These are phyloP conservation scores for Proterorhinus semilunaris DNA, from an alignment of 2,113 vertebrate species.

Conservation along the genomic window DNA sequence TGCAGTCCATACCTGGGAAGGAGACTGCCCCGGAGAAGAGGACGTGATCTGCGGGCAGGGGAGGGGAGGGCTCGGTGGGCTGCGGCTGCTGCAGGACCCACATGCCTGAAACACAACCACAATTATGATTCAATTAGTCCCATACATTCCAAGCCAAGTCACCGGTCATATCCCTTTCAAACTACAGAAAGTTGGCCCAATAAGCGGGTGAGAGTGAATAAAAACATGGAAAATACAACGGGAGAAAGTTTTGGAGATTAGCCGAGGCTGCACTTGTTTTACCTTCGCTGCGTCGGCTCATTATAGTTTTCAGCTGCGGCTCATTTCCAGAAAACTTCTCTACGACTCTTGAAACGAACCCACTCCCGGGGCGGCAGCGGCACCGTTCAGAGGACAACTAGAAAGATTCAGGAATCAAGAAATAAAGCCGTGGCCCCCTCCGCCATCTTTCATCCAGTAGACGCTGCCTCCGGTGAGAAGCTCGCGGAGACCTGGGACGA, in stretches of 20 bases:
- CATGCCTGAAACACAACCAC: constrained; percentile 41
- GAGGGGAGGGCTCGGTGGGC: constrained; percentile 9
- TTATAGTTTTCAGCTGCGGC: not conserved
- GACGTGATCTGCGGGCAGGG: constrained; percentile 69
- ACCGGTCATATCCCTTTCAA: constrained; percentile 5
- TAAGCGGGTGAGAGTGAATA: not conserved
- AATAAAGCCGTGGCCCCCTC: constrained; percentile 9
- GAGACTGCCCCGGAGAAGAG: constrained; percentile 69
- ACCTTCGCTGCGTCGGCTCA: constrained; percentile 19
- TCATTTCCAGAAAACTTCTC: not conserved
- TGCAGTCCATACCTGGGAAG: constrained; percentile 66
- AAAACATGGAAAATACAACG: not conserved
- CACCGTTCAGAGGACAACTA: not conserved
- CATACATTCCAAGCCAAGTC: not conserved
- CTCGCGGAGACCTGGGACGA: not conserved
- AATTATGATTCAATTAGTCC: not conserved
- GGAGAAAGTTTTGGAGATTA: not conserved
- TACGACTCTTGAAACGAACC: not conserved
- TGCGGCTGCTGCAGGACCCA: constrained; percentile 7
- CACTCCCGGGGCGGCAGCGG: not conserved
- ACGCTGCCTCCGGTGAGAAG: not conserved
- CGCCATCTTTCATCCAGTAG: constrained; percentile 58
- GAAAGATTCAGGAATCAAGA: not conserved
- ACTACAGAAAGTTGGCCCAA: not conserved
- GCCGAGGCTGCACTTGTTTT: constrained; percentile 25